Base-by-base conservation (phyloP, 1,140 invertebrate species). In the Chionoecetes opilio region DNA sequence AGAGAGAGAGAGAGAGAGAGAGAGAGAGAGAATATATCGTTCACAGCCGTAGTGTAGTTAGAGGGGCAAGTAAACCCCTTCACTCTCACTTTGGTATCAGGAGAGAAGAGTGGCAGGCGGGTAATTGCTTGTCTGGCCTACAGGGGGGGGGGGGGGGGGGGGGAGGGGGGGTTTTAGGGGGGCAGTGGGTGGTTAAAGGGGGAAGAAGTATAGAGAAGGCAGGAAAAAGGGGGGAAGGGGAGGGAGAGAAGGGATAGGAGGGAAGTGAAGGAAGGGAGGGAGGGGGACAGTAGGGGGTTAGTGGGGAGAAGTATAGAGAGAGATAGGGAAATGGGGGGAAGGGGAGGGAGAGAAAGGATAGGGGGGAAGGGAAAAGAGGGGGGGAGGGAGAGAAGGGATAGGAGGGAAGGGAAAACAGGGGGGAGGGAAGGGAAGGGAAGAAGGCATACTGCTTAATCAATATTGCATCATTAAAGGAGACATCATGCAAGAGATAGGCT, bases 11-110 rank as follows among this genome's bases (percentile, higher is more conserved):
- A 38, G 32, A 17, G 85, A 31, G 17, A 35, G 17, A 17, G 88
- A 90, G 37, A 46, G n/a, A 90, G 37, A 90, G 37, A 90, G 14
- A 46, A 38, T 75, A n/a, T n/a, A n/a, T n/a, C n/a, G n/a, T n/a
- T n/a, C n/a, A n/a, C n/a, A n/a, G n/a, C n/a, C n/a, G n/a, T n/a
- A n/a, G n/a, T n/a, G n/a, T n/a, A n/a, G n/a, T n/a, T n/a, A 75
- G n/a, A 75, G 63, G n/a, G n/a, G n/a, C 5, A 75, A 21, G n/a
- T 5, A 75, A 21, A 75, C 9, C 9, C 21, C 46, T 53, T 53
- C 21, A 3, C 63, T n/a, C n/a, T 21, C 63, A n/a, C 63, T 26
- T 2, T 17, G 63, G 11, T 21, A 75, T 21, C 11, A 37, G n/a
- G 9, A 87, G 14, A 17, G 85, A 17, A 87, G 37, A 87, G 34